A percentile compares a stretch with the other conserved stretches of the same genome.
Evolutionary conservation across 2,113 vertebrate genomes (phyloP).

Genomic region (Smithornis capensis): DNA sequence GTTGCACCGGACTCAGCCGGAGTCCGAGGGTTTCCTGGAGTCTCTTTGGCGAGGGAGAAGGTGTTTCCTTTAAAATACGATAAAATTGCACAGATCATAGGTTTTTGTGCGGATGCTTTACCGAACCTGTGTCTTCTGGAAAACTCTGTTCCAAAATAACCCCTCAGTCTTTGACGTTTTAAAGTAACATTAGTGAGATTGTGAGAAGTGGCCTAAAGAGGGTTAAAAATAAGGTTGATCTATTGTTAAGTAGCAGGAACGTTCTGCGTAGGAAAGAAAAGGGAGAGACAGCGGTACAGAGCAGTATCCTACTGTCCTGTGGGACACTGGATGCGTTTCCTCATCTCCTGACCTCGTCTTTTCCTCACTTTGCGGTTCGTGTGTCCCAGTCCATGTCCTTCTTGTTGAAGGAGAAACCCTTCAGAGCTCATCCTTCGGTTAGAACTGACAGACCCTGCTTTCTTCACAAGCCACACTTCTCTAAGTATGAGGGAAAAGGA

Average conservation of each 20-base stretch:
- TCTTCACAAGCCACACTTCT: background rate
- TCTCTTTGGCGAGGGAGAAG: background rate
- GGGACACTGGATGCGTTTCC: background rate
- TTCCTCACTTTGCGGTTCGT: background rate
- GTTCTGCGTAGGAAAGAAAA: background rate
- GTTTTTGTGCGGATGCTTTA: background rate
- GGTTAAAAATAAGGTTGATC: background rate
- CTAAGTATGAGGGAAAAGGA: background rate
- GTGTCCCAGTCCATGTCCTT: background rate
- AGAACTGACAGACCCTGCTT: background rate
- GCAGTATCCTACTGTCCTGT: background rate
- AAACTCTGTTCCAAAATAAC: background rate
- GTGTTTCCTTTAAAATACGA: fast-evolving
- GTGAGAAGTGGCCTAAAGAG: background rate
- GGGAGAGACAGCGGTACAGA: background rate
- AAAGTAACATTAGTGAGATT: background rate
- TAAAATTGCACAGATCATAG: too few species aligned
- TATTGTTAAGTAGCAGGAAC: background rate
- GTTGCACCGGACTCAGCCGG: background rate
- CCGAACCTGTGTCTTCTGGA: background rate
- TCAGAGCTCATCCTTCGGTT: background rate
- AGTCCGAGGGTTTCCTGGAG: fast-evolving
- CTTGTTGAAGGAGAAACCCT: background rate
- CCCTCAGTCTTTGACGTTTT: fast-evolving
- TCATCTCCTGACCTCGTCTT: background rate